These are phyloP conservation scores for Uloborus plumipes DNA, from an alignment of 2,888 invertebrate genomes.

Conservation along the genomic window DNA sequence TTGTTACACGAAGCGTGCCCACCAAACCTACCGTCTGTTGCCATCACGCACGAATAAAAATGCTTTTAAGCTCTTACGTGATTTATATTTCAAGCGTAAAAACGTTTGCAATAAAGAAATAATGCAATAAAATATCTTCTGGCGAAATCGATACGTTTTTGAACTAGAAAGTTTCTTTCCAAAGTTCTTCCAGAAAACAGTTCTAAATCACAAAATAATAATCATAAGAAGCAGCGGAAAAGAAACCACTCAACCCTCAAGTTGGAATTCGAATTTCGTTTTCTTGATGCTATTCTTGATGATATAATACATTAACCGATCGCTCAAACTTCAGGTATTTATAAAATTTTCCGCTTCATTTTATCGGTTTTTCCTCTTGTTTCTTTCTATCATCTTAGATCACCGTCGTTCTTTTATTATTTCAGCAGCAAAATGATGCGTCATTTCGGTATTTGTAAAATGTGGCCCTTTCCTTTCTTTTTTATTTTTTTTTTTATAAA, in stretches of 20 bases:
- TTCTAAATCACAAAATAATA: slow-evolving; percentile 7
- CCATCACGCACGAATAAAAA: too few relatives aligned
- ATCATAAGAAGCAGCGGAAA: slow-evolving; percentile 4
- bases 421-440: background rate
- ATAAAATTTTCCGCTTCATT: background rate
- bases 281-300: slow-evolving; percentile 33
- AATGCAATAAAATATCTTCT: background rate
- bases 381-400: background rate
- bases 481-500: too few relatives aligned
- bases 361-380: background rate
- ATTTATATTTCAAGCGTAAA: too few relatives aligned
- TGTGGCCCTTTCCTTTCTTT: too few relatives aligned
- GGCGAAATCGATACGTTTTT: slow-evolving; percentile 12
- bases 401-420: slow-evolving; percentile 29
- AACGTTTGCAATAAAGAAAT: background rate
- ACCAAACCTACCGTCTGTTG: too few relatives aligned
- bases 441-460: too few relatives aligned
- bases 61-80: too few relatives aligned
- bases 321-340: slow-evolving; percentile 38
- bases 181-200: too few relatives aligned
- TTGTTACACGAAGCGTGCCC: too few relatives aligned
- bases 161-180: too few relatives aligned
- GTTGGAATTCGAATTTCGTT: slow-evolving; percentile 50
- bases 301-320: slow-evolving; percentile 58
- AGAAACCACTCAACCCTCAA: slow-evolving; percentile 29